Evolutionary conservation across 2,888 invertebrate species (phyloP), one percentile per base, ranked within the genome.

Genomic region (Apocheima hispidaria): DNA sequence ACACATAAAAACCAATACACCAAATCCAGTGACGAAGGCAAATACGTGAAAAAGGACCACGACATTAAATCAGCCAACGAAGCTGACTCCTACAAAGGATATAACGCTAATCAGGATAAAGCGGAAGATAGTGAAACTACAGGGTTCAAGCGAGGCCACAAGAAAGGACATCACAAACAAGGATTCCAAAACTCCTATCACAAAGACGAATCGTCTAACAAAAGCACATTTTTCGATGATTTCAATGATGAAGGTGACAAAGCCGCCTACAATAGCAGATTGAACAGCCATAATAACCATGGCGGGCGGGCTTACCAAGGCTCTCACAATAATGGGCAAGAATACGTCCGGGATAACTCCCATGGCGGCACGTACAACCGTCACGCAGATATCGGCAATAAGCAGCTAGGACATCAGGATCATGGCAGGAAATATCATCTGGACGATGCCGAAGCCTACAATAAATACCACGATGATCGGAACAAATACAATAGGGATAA

Each of bases 181-280:
- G 96, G 96, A 16, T 96, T 95, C 77, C 94, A 94, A 70, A 95
- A 95, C 73, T 94, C 94, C 12, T 96, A 96, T 72, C 94, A 95
- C 72, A 96, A 95, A 79, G 95, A 96, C 69, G 95, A 96, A 76
- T 94, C 94, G 10, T 95, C 95, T 0, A 95, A 94, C 73, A 95
- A 95, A 71, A 94, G 95, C 56, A 95, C 95, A 26, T 96, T 93
- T 82, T 96, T 94, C 73, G 96, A 96, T 72, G 95, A 95, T 74
- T 93, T 84, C 1, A 91, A 86, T 58, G 93, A 93, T 57, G 93
- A 93, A 80, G 89, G 86, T 1, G 93, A 93, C 62, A 85, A 84
- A 77, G 86, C 92, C 3, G 86, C 85, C 1, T 91, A 88, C 65
- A 92, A 91, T 23, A 92, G 86, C 60, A 85, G 79, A 65, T 60